Base-by-base conservation (phyloP, 2,888 invertebrate species). In the Tetranychus piercei region DNA sequence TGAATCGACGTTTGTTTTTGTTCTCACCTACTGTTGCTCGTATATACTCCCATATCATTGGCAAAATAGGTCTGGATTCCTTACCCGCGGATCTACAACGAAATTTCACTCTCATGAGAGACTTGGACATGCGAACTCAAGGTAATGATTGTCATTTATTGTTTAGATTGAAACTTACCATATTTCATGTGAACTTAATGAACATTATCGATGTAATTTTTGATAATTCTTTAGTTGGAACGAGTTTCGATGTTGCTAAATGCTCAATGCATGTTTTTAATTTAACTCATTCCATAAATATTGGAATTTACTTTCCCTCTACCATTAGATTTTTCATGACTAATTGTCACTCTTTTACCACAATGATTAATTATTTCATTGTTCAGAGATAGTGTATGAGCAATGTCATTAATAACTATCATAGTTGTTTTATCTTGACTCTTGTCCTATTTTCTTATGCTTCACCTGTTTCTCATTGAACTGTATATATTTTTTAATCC, bases 101-200 rank as follows among this genome's bases (percentile, higher is more conserved):
- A 78, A 96, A 96, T 84, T 95, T 97, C 81, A 94, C 90, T 79
- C 84, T 95, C 78, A 95, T 97, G 95, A 85, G 94, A 78, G 94
- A 96, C 84, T 85, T 96, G 78, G 96, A 97, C 82, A 89, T 92
- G 78, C 87, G 94, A 80, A 92, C 94, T 6, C 93, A 92, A 83
- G 81, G 80, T 79, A 77, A 44, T 22, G 5, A 34, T 70, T 23
- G n/a, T 23, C 20, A n/a, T 70, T n/a, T 70, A 15, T 18, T 23
- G 70, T 23, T n/a, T 5, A 15, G 15, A 70, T 70, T 20, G n/a
- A n/a, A 2, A 1, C n/a, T 65, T 65, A 4, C 6, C 65, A 72
- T 43, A 34, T 43, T 34, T 65, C 65, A 18, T 15, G 18, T 7
- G 20, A 18, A 70, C 23, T 70, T 11, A 70, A 2, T 70, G 15